phyloP scores from a whole-genome alignment of 2,888 invertebrate genomes.

The Zygothrica quintamaculata region DNA sequence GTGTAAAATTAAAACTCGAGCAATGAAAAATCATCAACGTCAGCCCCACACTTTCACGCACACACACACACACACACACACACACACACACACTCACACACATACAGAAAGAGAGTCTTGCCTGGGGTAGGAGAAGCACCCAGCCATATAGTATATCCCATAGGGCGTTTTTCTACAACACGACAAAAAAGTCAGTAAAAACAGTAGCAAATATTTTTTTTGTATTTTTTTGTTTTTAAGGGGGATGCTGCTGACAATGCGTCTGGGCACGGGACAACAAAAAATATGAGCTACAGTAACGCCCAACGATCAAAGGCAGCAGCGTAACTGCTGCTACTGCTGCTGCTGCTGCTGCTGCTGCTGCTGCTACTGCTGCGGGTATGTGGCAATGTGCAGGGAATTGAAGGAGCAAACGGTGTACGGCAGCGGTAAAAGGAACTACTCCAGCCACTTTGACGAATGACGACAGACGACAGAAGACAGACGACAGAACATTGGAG shows the following conservation, averaged over 20 bases:
- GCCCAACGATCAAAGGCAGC: constrained; percentile 73
- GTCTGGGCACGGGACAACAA: constrained; percentile 34
- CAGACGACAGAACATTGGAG: constrained; percentile 27
- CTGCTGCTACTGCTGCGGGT: constrained; percentile 40
- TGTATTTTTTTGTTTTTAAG: constrained; percentile 3
- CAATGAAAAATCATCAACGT: constrained; percentile 84
- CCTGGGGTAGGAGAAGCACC: constrained; percentile 1
- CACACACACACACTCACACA: constrained; percentile 19
- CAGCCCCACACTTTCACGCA: too few species aligned
- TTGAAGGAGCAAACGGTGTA: neutral
- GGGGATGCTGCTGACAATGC: constrained; percentile 62
- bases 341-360: neutral
- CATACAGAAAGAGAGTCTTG: too few species aligned
- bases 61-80: too few species aligned
- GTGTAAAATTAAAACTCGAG: constrained; percentile 84
- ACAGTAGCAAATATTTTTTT: constrained; percentile 63
- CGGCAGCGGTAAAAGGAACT: constrained; percentile 1
- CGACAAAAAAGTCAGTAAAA: constrained; percentile 17
- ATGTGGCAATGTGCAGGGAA: neutral
- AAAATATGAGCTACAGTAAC: constrained; percentile 67
- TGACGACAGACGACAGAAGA: constrained; percentile 43
- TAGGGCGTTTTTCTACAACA: constrained; percentile 24
- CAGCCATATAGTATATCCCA: constrained; percentile 12
- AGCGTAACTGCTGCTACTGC: constrained; percentile 70
- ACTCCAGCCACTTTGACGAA: constrained; percentile 49